phyloP scores from a whole-genome alignment of 92 coral and sea anemone species.

The Bergia puertoricense region DNA sequence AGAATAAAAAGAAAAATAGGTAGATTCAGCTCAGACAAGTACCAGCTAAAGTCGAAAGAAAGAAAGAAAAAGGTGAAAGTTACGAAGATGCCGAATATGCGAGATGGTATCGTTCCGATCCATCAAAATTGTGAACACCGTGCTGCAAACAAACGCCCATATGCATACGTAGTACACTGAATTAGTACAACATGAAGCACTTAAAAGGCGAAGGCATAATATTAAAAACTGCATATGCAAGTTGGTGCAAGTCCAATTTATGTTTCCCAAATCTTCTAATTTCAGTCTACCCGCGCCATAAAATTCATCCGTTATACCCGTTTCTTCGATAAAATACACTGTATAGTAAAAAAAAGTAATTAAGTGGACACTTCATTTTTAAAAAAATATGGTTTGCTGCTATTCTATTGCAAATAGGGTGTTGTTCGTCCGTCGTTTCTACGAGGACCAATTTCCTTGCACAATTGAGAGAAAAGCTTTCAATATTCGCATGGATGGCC shows the following conservation, averaged over 20 bases:
- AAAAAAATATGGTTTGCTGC: background rate
- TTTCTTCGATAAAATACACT: constrained; percentile 3
- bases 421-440: no score
- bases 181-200: background rate
- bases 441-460: background rate
- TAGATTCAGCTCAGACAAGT: background rate
- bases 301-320: background rate
- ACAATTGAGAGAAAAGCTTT: no score
- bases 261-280: constrained; percentile 2
- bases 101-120: background rate
- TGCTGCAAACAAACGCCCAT: background rate
- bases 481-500: no score
- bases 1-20: background rate
- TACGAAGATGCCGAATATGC: background rate
- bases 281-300: constrained; percentile 7
- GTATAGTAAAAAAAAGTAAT: background rate
- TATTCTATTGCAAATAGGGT: background rate
- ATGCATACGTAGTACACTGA: background rate
- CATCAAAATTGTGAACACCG: background rate
- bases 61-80: background rate
- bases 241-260: background rate
- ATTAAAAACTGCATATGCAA: background rate
- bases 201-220: background rate
- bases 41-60: background rate
- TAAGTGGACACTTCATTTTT: background rate